These are phyloP conservation scores for Calcarius lapponicus DNA, from an alignment of 2,797 vertebrate species.

Conservation along the genomic window DNA sequence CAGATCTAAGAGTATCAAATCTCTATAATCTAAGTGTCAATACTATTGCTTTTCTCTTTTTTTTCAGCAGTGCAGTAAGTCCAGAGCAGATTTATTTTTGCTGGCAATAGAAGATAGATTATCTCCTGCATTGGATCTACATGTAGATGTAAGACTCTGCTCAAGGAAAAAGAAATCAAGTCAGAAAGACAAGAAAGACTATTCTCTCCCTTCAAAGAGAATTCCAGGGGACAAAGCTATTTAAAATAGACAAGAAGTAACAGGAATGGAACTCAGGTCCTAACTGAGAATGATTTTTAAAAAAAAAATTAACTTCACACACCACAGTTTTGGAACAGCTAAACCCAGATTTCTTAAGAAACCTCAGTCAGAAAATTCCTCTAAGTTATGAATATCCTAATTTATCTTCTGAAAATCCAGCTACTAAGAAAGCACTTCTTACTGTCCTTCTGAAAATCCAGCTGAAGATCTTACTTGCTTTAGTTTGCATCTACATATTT, in stretches of 20 bases:
- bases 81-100: neutral
- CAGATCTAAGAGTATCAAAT: neutral
- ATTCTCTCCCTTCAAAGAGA: neutral
- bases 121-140: neutral
- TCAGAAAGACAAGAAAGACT: neutral
- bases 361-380: neutral
- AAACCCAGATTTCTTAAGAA: neutral
- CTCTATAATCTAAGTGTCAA: neutral
- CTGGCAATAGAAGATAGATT: neutral
- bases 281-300: neutral
- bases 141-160: neutral
- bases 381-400: neutral
- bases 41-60: neutral
- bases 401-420: conserved; percentile 20
- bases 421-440: neutral
- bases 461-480: neutral
- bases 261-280: neutral
- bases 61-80: neutral
- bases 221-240: neutral
- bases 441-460: neutral
- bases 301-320: neutral
- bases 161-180: neutral
- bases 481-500: neutral
- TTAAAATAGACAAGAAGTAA: neutral
- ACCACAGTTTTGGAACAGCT: neutral